Evolutionary conservation across 2,888 invertebrate species (phyloP), one percentile per base, ranked within the genome.

Genomic region (Eristalis intricaria): DNA sequence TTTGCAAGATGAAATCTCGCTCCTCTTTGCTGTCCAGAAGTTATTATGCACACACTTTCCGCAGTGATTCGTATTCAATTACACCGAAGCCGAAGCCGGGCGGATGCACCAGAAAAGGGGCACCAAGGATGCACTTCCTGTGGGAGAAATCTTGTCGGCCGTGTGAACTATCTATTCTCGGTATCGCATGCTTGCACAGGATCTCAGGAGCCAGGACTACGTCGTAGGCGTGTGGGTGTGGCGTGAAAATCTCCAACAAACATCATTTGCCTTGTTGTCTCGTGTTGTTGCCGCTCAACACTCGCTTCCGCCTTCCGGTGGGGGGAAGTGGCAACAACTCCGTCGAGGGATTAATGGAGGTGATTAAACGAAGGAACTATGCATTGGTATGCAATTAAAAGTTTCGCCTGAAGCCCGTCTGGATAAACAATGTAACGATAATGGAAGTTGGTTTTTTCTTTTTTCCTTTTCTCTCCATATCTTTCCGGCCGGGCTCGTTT

Each of bases 321-420:
- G 56, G 23, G 66, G 4, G 38, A 32, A 40, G n/a, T n/a, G 32
- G 32, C 5, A 58, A 70, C 22, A 69, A 61, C 19, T 60, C 65
- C 19, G 26, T 19, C 22, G 43, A 63, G 69, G 74, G 82, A 74
- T 82, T 82, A 86, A 86, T 83, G 66, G 86, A 68, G 75, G 82
- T 79, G 83, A 79, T 79, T 78, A 66, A 83, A 71, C 66, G 78
- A 74, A 78, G 70, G 56, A 75, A 65, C 43, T 71, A 65, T 78
- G 78, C 86, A 83, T 86, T 86, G 86, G 83, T 77, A 86, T 83
- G 83, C 74, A 86, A 82, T 86, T 86, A 86, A 86, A 86, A 83
- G 83, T 86, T 86, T 78, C 26, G 74, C 78, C 69, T 70, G 61
- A 56, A 61, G 75, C 63, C 58, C 80, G 23, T 77, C 64, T 35